Evolutionary conservation across 1,140 invertebrate genomes (phyloP).

Genomic region (Drosophila watanabei): DNA sequence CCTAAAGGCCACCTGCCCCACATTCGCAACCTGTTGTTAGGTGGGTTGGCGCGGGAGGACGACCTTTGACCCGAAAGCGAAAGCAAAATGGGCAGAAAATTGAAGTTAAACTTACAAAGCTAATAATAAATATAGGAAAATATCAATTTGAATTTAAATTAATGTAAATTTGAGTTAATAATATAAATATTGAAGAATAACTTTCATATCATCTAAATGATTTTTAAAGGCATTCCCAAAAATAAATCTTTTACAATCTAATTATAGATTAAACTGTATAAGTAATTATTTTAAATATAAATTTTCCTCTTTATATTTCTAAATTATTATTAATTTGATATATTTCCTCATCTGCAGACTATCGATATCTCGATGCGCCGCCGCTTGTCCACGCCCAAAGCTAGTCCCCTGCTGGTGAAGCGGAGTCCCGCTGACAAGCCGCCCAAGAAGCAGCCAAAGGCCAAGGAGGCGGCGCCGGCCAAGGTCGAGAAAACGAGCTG

Average conservation of each 20-base stretch:
- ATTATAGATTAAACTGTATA: background rate
- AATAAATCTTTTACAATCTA: fast-evolving
- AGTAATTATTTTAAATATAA: background rate
- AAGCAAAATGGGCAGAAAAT: conserved; percentile 19
- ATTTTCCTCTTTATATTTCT: background rate
- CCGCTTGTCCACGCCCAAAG: conserved; percentile 90
- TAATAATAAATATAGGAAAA: conserved; percentile 1
- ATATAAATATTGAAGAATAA: background rate
- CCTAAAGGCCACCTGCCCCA: conserved; percentile 81
- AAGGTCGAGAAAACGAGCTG: conserved; percentile 86
- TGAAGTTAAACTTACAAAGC: too few species aligned
- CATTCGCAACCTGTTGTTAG: conserved; percentile 72
- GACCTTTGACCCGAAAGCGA: conserved; percentile 65
- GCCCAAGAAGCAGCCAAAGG: conserved; percentile 57
- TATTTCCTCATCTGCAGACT: conserved; percentile 35
- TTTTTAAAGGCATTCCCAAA: background rate
- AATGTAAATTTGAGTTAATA: background rate
- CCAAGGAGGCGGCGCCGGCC: conserved; percentile 50
- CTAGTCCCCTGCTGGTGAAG: conserved; percentile 87
- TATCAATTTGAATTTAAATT: background rate
- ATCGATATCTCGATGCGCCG: conserved; percentile 87
- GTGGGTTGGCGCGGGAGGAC: conserved; percentile 20
- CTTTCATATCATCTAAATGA: background rate
- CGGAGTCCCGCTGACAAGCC: conserved; percentile 77
- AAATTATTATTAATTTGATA: background rate